Base-by-base conservation (phyloP, 2,888 invertebrate species). In the Polia nebulosa region DNA sequence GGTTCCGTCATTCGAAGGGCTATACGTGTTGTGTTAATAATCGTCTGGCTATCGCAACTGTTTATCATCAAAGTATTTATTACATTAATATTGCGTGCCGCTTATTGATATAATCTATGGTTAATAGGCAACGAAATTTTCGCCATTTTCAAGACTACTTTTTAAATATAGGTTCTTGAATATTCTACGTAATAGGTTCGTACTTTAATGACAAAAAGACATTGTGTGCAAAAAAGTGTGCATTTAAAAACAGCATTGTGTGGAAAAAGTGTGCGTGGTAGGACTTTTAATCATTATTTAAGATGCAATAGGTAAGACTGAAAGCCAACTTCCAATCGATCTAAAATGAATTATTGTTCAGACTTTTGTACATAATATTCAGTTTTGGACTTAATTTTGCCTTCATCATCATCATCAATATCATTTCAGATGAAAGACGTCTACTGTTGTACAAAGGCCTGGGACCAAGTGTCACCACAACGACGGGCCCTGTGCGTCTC, bases 1-100 rank as follows among this genome's bases (percentile, higher is more conserved):
- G 2, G 55, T 75, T 63, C 60, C 68, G 80, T 60, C 79, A 51
- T 51, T 39, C 17, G 65, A 75, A 78, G 78, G 73, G 9, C n/a
- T 17, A 57, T 22, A n/a, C 7, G n/a, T 41, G 6, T 51, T 44
- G 36, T 58, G 66, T 25, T 6, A 17, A 13, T 27, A 58, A 78
- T 61, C 60, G 25, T 45, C 25, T 25, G n/a, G 22, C n/a, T 57
- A 79, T 77, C 69, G 53, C 27, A 34, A 52, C 69, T 75, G 75
- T 75, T 75, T 64, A 75, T 69, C 39, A 49, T n/a, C 55, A 49
- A 64, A 57, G 53, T 65, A 57, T 75, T 61, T 61, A 76, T 58
- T 62, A 34, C 51, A 47, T 69, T 69, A 60, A 75, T 57, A 70
- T 75, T 41, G 80, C 77, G 61, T 65, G 76, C 44, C 27, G 25